These are phyloP conservation scores for Hormaphis cornu DNA, from an alignment of 1,140 invertebrate species.

Conservation along the genomic window DNA sequence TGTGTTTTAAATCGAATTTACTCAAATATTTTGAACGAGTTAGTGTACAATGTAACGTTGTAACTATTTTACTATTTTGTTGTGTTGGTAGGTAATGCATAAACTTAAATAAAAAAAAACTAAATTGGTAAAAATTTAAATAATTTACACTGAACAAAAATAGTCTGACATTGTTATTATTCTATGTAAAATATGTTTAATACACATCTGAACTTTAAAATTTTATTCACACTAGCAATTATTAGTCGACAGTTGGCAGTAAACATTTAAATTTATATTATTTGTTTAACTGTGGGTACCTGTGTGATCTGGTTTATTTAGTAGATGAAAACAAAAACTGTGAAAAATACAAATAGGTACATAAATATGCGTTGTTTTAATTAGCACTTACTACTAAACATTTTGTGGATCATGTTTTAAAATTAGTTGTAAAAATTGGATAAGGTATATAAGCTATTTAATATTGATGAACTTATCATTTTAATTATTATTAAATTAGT, in stretches of 20 bases:
- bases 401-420: not conserved
- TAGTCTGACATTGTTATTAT: conserved; percentile 1
- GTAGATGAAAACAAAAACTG: not conserved
- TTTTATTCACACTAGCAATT: not conserved
- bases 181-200: conserved; percentile 9
- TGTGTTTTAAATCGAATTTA: too few relatives aligned
- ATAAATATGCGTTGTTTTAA: too few relatives aligned
- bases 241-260: conserved; percentile 2
- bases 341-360: not conserved
- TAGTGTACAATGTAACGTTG: too few relatives aligned
- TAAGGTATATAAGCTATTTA: too few relatives aligned
- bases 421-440: too few relatives aligned
- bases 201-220: conserved; percentile 21
- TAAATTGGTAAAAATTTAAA: not conserved
- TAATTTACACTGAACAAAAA: not conserved
- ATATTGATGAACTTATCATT: too few relatives aligned
- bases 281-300: conserved; percentile 26
- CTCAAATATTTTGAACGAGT: too few relatives aligned
- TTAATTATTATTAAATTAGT: too few relatives aligned
- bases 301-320: conserved; percentile 2
- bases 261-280: conserved; percentile 22
- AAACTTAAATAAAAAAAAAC: too few relatives aligned
- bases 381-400: not conserved
- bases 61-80: too few relatives aligned
- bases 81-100: too few relatives aligned